Evolutionary conservation across 1,140 invertebrate genomes (phyloP).

Genomic region (Bombus waltoni): DNA sequence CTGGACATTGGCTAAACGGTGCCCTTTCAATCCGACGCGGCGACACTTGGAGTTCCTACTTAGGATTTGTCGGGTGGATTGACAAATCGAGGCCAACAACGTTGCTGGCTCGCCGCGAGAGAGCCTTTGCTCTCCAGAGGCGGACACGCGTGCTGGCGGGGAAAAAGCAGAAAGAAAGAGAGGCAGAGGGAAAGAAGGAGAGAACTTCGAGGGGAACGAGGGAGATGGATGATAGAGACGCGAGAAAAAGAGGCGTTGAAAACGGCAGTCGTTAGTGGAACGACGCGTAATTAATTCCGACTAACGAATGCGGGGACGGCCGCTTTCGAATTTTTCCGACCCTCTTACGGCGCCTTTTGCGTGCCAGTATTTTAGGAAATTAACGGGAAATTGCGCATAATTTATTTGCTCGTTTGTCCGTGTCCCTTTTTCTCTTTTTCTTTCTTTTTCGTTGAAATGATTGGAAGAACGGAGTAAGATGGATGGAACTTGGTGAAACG

Average conservation of each 20-base stretch:
- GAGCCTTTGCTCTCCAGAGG: conserved; percentile 31
- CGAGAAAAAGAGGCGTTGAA: conserved; percentile 71
- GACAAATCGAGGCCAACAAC: conserved; percentile 70
- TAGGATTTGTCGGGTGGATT: conserved; percentile 70
- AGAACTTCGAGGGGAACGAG: not conserved
- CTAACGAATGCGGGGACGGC: conserved; percentile 63
- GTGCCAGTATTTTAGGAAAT: conserved; percentile 11
- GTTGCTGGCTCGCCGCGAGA: conserved; percentile 32
- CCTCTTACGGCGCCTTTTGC: conserved; percentile 12
- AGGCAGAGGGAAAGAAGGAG: not conserved
- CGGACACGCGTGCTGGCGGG: not conserved
- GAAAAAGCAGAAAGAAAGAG: not conserved
- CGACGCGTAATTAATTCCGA: conserved; percentile 67
- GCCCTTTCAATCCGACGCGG: conserved; percentile 56
- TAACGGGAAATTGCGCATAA: conserved; percentile 12
- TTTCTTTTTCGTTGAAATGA: not conserved
- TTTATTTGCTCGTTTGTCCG: not conserved
- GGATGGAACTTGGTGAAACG: not conserved
- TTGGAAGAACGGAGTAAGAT: not conserved
- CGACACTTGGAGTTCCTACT: conserved; percentile 65
- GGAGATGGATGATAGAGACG: conserved; percentile 8
- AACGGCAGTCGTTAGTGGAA: conserved; percentile 67
- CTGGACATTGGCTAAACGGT: conserved; percentile 34
- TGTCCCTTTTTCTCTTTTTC: no score
- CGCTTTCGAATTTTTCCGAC: conserved; percentile 50